A percentile compares a stretch with the other conserved stretches of the same genome.
Conservation (phyloP, 2,888 invertebrate species). For the Erebia epiphron region DNA sequence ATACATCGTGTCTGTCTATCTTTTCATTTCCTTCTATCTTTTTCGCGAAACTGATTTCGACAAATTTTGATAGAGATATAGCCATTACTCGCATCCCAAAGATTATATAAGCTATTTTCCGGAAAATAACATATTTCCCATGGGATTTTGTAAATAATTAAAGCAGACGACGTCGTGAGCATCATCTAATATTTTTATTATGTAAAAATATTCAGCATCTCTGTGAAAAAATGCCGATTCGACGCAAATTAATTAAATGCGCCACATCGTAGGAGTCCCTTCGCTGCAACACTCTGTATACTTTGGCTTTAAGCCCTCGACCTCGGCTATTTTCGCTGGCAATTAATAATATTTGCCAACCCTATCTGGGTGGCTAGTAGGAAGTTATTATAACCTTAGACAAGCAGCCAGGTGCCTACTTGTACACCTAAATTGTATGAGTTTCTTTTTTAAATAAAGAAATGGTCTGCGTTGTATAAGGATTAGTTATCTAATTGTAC, state of each 20-base stretch:
- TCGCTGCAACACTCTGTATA: conserved; percentile 10
- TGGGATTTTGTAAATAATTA: too few relatives aligned
- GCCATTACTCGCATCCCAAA: too few relatives aligned
- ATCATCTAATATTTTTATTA: not conserved
- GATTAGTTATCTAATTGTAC: not conserved
- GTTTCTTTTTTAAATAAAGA: too few relatives aligned
- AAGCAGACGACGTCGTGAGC: too few relatives aligned
- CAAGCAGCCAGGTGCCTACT: not conserved
- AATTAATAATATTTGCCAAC: conserved; percentile 18
- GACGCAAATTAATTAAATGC: conserved; percentile 17
- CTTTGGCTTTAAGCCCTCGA: conserved; percentile 19
- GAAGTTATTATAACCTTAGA: conserved; percentile 18
- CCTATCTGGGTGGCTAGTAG: not conserved
- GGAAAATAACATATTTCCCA: too few relatives aligned
- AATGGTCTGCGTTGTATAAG: too few relatives aligned
- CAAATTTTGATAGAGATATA: too few relatives aligned
- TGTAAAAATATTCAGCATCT: not conserved
- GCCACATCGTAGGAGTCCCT: conserved; percentile 7
- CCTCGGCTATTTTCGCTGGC: conserved; percentile 16
- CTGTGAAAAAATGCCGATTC: conserved; percentile 5
- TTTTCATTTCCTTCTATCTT: too few relatives aligned
- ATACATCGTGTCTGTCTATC: too few relatives aligned
- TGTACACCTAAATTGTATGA: not conserved
- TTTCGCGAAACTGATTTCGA: too few relatives aligned
- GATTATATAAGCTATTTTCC: too few relatives aligned